phyloP scores from a whole-genome alignment of 1,140 invertebrate species.

The Magallana gigas region DNA sequence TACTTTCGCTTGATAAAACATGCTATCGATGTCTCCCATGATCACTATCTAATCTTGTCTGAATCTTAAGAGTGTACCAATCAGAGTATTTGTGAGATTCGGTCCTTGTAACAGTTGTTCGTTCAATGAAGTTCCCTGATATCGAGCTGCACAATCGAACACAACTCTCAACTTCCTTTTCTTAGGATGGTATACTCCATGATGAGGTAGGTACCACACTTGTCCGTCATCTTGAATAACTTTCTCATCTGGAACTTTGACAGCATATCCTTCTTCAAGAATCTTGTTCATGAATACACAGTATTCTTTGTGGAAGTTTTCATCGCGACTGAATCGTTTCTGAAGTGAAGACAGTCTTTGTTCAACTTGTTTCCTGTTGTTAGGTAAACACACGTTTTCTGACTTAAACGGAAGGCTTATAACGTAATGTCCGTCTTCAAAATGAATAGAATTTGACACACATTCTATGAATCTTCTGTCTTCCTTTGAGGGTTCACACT shows the following conservation, averaged over 20 bases:
- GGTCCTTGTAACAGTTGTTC: slow-evolving; percentile 58
- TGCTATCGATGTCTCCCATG: slow-evolving; percentile 57
- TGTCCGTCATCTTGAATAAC: slow-evolving; percentile 36
- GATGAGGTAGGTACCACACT: slow-evolving; percentile 64
- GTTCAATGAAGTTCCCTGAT: slow-evolving; percentile 55
- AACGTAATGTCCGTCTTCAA: slow-evolving; percentile 34
- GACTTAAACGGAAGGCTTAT: slow-evolving; percentile 38
- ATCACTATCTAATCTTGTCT: slow-evolving; percentile 53
- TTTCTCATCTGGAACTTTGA: slow-evolving; percentile 8
- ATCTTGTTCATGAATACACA: slow-evolving; percentile 48
- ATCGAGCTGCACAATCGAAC: slow-evolving; percentile 61
- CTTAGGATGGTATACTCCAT: slow-evolving; percentile 55
- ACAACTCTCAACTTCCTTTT: slow-evolving; percentile 64
- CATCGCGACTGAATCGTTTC: slow-evolving; percentile 41
- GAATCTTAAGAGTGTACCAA: slow-evolving; percentile 57
- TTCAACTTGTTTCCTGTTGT: slow-evolving; percentile 41
- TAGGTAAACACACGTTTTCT: slow-evolving; percentile 3
- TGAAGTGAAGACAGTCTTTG: slow-evolving; percentile 39
- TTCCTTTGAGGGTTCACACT: slow-evolving; percentile 29
- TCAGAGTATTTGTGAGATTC: slow-evolving; percentile 59
- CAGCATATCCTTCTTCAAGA: slow-evolving; percentile 43
- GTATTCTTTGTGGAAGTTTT: slow-evolving; percentile 51
- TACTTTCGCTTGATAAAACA: slow-evolving; percentile 47
- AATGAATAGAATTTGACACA: slow-evolving; percentile 36
- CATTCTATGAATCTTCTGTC: slow-evolving; percentile 39